Conservation (phyloP, 2,888 invertebrate species). For the Noctua pronuba region DNA sequence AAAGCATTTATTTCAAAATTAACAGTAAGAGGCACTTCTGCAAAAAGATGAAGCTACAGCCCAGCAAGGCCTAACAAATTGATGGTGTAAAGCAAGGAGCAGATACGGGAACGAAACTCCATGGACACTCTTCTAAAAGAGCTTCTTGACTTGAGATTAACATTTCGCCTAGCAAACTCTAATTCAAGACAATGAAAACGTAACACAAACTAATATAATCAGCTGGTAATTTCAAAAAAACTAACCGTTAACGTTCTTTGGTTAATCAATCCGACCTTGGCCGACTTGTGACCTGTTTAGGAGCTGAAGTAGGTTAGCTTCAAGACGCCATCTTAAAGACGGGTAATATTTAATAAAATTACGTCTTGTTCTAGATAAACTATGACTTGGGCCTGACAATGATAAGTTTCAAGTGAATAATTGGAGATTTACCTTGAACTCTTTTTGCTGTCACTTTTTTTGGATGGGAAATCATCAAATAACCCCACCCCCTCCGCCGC, state of each 20-base stretch:
- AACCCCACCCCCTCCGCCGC: too few species aligned
- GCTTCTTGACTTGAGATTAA: background rate
- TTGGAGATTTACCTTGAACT: background rate
- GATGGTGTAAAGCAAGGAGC: background rate
- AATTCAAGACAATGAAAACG: background rate
- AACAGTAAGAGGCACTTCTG: background rate
- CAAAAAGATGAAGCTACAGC: background rate
- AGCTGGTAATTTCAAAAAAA: conserved; percentile 45
- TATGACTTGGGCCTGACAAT: conserved; percentile 19
- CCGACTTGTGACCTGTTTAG: conserved; percentile 36
- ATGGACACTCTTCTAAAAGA: background rate
- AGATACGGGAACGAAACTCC: background rate
- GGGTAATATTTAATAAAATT: conserved; percentile 16
- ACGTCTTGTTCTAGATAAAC: conserved; percentile 34
- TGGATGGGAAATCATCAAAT: too few species aligned
- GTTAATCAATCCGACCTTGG: conserved; percentile 44
- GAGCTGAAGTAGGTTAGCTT: conserved; percentile 40
- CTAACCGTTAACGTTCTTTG: conserved; percentile 45
- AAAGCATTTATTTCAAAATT: background rate
- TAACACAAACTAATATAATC: background rate
- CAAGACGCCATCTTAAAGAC: background rate
- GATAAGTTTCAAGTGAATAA: conserved; percentile 2
- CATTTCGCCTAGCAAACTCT: background rate
- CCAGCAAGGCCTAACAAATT: background rate
- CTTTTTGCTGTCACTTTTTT: background rate